Conservation (phyloP, 2,888 invertebrate species). For the Scrobipalpa costella region DNA sequence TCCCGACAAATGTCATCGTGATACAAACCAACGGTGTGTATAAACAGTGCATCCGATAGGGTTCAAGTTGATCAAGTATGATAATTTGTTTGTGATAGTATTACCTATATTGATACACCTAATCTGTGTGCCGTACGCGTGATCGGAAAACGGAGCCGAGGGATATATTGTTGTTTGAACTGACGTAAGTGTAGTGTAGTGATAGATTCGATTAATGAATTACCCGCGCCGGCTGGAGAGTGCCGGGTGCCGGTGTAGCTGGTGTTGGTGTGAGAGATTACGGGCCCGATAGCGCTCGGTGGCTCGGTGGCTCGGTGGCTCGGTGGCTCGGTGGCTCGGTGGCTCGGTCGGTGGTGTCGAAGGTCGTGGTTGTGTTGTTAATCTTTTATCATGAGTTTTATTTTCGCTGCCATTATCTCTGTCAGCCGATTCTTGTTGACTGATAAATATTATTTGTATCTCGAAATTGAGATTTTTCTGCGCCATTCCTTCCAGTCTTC, state of each 20-base stretch:
- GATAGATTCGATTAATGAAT: conserved; percentile 56
- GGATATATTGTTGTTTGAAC: conserved; percentile 65
- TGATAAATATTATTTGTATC: conserved; percentile 25
- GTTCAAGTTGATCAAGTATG: conserved; percentile 56
- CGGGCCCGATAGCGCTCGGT: conserved; percentile 38
- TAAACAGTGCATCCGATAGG: conserved; percentile 46
- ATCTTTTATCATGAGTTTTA: conserved; percentile 52
- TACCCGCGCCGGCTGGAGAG: conserved; percentile 45
- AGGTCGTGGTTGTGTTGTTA: conserved; percentile 63
- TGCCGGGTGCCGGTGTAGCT: neutral
- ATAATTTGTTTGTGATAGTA: conserved; percentile 61
- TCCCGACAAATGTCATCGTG: conserved; percentile 64
- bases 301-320: too few species aligned
- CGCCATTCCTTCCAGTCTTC: neutral
- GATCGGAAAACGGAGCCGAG: conserved; percentile 69
- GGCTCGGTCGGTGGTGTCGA: conserved; percentile 42
- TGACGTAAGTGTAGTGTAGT: conserved; percentile 63
- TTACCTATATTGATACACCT: conserved; percentile 29
- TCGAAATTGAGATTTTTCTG: neutral
- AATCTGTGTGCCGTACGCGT: conserved; percentile 62
- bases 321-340: conserved; percentile 18
- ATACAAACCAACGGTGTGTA: conserved; percentile 66
- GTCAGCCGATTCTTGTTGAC: conserved; percentile 22
- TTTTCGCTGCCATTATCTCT: conserved; percentile 42
- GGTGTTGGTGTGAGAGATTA: conserved; percentile 45